Conservation (phyloP, 2,113 vertebrate genomes). For the Nesogale talazaci region DNA sequence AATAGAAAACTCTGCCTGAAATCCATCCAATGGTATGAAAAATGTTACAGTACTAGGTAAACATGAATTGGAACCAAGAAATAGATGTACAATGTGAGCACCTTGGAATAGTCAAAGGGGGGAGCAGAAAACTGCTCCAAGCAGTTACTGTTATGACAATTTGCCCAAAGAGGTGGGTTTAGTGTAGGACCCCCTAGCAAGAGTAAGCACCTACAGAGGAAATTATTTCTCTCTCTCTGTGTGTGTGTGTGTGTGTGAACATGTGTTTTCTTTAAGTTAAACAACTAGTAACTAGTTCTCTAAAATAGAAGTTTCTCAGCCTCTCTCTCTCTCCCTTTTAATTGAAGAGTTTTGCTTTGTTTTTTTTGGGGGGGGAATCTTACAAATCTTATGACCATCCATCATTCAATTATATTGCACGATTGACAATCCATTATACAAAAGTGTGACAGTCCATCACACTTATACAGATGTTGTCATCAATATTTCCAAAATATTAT, state of each 20-base stretch:
- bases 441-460: too few relatives aligned
- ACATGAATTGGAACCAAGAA: conserved; percentile 19
- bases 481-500: too few relatives aligned
- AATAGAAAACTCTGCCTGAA: conserved; percentile 24
- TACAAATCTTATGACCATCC: too few relatives aligned
- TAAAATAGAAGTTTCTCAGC: background rate
- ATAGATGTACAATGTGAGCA: background rate
- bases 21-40: background rate
- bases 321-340: too few relatives aligned
- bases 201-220: background rate
- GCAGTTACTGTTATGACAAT: background rate
- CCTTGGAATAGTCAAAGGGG: background rate
- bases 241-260: background rate
- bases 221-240: background rate
- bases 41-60: background rate
- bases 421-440: too few relatives aligned
- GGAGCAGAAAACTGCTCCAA: background rate
- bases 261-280: background rate
- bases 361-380: too few relatives aligned
- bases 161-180: background rate
- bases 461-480: too few relatives aligned
- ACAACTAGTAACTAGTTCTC: background rate
- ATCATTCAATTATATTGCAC: too few relatives aligned
- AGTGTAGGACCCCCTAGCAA: background rate
- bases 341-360: too few relatives aligned